Evolutionary conservation across 2,797 vertebrate species (phyloP).

Genomic region (Nothura maculosa): DNA sequence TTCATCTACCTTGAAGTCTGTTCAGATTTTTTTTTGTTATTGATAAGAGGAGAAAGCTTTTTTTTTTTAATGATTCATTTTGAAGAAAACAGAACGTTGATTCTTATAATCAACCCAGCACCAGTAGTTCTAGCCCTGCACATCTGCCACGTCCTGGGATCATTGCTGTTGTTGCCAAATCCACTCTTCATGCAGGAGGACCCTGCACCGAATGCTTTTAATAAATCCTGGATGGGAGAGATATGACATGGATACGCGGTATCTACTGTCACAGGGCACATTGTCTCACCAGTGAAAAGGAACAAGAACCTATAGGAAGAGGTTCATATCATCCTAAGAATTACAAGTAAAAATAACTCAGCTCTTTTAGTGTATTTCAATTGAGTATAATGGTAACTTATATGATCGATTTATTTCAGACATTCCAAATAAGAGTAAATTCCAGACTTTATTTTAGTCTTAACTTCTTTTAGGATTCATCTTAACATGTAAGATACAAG

Average conservation of each 20-base stretch:
- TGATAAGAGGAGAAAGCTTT: not conserved
- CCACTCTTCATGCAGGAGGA: rapidly evolving
- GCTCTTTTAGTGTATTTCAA: not conserved
- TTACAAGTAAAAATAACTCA: not conserved
- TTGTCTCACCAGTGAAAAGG: not conserved
- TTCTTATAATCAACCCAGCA: not conserved
- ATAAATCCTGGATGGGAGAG: not conserved
- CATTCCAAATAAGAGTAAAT: not conserved
- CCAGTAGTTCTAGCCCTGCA: not conserved
- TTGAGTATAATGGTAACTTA: not conserved
- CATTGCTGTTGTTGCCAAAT: not conserved
- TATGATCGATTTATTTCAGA: not conserved
- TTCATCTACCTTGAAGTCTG: not conserved
- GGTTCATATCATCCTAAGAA: not conserved
- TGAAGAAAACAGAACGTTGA: not conserved
- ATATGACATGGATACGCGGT: not conserved
- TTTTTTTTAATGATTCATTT: not conserved
- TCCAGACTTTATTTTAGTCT: not conserved
- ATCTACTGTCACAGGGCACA: not conserved
- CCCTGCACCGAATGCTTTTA: not conserved
- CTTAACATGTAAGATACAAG: not conserved
- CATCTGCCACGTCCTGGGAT: not conserved
- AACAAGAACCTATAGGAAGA: not conserved
- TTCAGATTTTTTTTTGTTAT: not conserved
- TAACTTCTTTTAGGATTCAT: not conserved